These are phyloP conservation scores for Prolemur simus DNA, from an alignment of 2,113 vertebrate genomes.

Conservation along the genomic window DNA sequence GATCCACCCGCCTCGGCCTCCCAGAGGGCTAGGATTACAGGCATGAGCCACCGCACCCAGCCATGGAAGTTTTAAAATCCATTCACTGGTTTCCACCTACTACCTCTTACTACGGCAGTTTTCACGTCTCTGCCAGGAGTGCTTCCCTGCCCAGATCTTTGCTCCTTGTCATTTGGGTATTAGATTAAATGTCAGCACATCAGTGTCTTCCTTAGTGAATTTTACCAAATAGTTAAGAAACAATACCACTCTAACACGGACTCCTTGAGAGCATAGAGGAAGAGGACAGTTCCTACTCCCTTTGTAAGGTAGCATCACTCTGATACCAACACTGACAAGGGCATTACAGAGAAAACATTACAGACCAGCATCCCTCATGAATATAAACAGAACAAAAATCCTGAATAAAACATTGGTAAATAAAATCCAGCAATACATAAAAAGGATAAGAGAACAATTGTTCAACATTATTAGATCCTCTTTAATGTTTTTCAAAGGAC, in stretches of 20 bases:
- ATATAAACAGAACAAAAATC: constrained; percentile 7
- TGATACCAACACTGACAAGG: neutral
- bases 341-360: neutral
- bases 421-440: neutral
- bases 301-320: neutral
- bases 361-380: neutral
- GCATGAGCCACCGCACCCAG: no score
- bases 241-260: neutral
- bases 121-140: neutral
- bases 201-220: neutral
- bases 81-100: neutral
- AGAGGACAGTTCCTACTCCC: neutral
- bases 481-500: constrained; percentile 12
- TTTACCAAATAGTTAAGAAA: constrained; percentile 26
- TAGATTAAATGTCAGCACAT: neutral
- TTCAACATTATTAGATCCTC: neutral
- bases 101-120: neutral
- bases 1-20: no score
- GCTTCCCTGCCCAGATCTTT: neutral
- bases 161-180: neutral
- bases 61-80: neutral
- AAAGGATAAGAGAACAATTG: neutral
- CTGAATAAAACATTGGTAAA: constrained; percentile 7
- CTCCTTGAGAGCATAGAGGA: neutral
- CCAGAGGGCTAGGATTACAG: no score